These are phyloP conservation scores for Cranoglanis bouderius DNA, from an alignment of 2,113 vertebrate genomes.

Conservation along the genomic window DNA sequence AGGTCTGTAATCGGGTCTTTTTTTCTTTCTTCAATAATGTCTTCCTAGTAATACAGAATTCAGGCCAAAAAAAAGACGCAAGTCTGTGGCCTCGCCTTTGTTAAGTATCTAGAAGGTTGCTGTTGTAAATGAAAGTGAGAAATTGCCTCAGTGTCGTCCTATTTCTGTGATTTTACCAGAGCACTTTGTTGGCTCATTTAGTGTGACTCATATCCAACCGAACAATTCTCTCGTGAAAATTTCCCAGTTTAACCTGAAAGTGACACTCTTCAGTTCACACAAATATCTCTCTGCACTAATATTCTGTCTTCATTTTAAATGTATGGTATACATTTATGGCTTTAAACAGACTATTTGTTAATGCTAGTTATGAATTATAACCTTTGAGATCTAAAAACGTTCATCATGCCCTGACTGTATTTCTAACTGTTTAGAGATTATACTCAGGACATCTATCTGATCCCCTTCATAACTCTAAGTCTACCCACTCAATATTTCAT, in stretches of 20 bases:
- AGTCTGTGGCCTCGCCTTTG: background rate
- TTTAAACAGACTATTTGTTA: background rate
- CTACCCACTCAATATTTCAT: background rate
- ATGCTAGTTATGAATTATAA: background rate
- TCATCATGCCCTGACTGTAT: background rate
- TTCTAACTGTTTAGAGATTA: background rate
- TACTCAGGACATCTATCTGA: background rate
- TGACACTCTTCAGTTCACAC: background rate
- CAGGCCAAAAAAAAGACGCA: background rate
- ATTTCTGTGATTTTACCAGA: conserved; percentile 34
- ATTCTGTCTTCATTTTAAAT: background rate
- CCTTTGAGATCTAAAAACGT: background rate
- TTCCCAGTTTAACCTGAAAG: conserved; percentile 33
- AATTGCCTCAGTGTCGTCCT: background rate
- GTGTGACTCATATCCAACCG: conserved; percentile 33
- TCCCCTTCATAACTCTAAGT: background rate
- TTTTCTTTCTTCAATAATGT: background rate
- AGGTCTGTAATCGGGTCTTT: background rate
- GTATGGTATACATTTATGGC: background rate
- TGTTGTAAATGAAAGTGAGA: conserved; percentile 1
- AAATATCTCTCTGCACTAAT: background rate
- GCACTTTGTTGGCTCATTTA: conserved; percentile 19
- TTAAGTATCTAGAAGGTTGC: conserved; percentile 43
- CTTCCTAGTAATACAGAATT: background rate
- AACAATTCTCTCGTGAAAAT: conserved; percentile 36